phyloP scores from a whole-genome alignment of 1,140 invertebrate species.

The Cheumatopsyche charites region DNA sequence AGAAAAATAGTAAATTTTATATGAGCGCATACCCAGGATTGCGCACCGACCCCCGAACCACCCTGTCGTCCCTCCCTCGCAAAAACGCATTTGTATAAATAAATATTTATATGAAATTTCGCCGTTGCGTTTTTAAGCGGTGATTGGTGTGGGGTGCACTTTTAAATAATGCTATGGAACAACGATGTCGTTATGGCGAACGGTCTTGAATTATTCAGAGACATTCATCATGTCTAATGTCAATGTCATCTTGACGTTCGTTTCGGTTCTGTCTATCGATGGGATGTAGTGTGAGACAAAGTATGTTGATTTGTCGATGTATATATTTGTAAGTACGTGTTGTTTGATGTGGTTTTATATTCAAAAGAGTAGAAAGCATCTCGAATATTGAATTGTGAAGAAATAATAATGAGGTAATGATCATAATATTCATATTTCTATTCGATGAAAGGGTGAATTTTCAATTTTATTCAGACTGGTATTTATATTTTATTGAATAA shows the following conservation, averaged over 20 bases:
- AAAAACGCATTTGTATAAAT: slow-evolving; percentile 20
- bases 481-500: too few relatives aligned
- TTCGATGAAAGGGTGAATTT: too few relatives aligned
- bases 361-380: too few relatives aligned
- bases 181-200: neutral
- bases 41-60: too few relatives aligned
- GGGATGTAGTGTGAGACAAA: too few relatives aligned
- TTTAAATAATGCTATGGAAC: slow-evolving; percentile 2
- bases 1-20: slow-evolving; percentile 27
- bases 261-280: neutral
- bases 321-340: too few relatives aligned
- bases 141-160: neutral
- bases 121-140: neutral
- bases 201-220: slow-evolving; percentile 4
- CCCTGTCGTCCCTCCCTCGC: neutral
- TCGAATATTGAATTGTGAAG: too few relatives aligned
- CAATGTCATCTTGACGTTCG: neutral
- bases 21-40: neutral
- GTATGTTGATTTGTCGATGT: too few relatives aligned
- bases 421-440: too few relatives aligned
- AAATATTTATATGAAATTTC: neutral
- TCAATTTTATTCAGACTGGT: too few relatives aligned
- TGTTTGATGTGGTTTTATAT: too few relatives aligned
- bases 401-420: too few relatives aligned
- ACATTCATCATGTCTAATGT: neutral